phyloP scores from a whole-genome alignment of 2,797 vertebrate species.

The Enteromius treurensis region DNA sequence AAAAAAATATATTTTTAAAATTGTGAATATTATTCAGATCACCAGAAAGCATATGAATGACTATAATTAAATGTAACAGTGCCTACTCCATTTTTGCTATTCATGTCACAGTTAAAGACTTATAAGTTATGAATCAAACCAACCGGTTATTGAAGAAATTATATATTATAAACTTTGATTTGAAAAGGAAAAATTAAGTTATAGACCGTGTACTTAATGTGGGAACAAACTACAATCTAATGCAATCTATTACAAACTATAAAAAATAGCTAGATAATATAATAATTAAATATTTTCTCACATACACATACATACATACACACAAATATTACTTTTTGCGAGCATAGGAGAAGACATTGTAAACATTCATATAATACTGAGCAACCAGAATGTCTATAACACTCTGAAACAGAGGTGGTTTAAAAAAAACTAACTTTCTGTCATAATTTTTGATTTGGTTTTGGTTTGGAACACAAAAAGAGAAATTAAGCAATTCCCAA shows the following conservation, averaged over 20 bases:
- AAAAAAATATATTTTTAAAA: background rate
- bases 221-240: too few species aligned
- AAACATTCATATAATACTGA: too few species aligned
- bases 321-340: too few species aligned
- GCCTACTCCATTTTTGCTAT: background rate
- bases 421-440: background rate
- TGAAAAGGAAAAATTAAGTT: background rate
- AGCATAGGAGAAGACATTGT: too few species aligned
- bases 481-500: background rate
- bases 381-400: too few species aligned
- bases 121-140: background rate
- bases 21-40: background rate
- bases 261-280: too few species aligned
- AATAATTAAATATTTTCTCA: too few species aligned
- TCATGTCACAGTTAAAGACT: background rate
- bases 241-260: too few species aligned
- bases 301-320: too few species aligned
- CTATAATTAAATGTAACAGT: background rate
- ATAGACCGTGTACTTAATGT: too few species aligned
- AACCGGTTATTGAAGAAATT: background rate
- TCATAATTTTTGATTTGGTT: background rate
- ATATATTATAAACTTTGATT: background rate
- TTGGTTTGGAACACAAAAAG: background rate
- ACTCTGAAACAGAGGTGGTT: background rate
- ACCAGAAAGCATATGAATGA: background rate